These are phyloP conservation scores for Autographa gamma DNA, from an alignment of 2,888 invertebrate species.

Conservation along the genomic window DNA sequence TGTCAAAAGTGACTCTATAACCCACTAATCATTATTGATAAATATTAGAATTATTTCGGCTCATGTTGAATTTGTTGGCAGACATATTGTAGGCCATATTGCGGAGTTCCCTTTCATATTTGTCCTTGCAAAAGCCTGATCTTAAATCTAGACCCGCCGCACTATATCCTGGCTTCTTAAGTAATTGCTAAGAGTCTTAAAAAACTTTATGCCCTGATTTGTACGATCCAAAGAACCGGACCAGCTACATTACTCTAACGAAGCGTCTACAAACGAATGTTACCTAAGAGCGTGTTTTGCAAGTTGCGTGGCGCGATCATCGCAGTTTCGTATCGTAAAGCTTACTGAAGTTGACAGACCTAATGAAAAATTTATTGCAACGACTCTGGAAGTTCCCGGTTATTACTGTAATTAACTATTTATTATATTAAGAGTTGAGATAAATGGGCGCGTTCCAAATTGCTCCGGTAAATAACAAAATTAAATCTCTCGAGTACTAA, in stretches of 20 bases:
- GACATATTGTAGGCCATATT: conserved; percentile 8
- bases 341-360: conserved; percentile 69
- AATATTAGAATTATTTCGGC: conserved; percentile 7
- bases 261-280: conserved; percentile 61
- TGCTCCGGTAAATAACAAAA: conserved; percentile 45
- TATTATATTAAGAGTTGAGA: conserved; percentile 56
- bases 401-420: conserved; percentile 61
- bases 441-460: conserved; percentile 50
- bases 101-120: not conserved
- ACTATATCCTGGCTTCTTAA: not conserved
- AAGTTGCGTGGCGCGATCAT: conserved; percentile 49
- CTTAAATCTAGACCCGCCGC: not conserved
- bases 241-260: conserved; percentile 52
- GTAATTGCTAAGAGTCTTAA: conserved; percentile 2
- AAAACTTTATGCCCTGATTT: conserved; percentile 13
- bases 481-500: conserved; percentile 35
- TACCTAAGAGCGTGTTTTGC: conserved; percentile 52
- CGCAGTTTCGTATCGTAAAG: conserved; percentile 57
- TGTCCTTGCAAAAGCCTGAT: not conserved
- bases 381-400: conserved; percentile 76
- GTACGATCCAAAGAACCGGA: conserved; percentile 51
- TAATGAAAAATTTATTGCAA: conserved; percentile 73
- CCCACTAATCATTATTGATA: not conserved
- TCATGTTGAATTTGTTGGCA: not conserved
- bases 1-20: conserved; percentile 1